Conservation (phyloP, 2,797 vertebrate species). For the Spea hammondii region DNA sequence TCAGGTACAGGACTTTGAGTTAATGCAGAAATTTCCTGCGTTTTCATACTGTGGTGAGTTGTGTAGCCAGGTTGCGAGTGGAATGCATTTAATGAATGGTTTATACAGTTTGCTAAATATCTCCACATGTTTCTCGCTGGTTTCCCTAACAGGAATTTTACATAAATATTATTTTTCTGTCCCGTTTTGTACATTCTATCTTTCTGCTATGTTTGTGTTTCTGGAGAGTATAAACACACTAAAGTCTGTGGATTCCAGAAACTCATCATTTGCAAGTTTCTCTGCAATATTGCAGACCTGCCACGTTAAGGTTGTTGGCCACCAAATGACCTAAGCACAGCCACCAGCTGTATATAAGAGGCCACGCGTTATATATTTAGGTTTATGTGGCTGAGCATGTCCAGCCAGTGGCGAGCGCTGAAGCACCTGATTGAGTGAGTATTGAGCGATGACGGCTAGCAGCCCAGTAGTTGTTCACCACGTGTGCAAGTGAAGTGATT, state of each 20-base stretch:
- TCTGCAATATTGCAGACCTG: slow-evolving; percentile 7
- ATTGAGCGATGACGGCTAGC: no score
- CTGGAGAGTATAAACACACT: slow-evolving; percentile 26
- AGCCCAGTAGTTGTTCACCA: no score
- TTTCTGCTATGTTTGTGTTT: slow-evolving; percentile 33
- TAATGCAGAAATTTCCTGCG: slow-evolving; percentile 52
- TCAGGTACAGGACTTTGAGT: slow-evolving; percentile 47
- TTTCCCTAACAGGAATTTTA: slow-evolving; percentile 42
- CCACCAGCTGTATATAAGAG: no score
- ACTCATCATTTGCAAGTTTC: slow-evolving; percentile 37
- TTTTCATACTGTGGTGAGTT: slow-evolving; percentile 38
- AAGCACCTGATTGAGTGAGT: no score
- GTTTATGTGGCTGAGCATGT: no score
- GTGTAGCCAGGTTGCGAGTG: slow-evolving; percentile 48
- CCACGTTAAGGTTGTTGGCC: no score
- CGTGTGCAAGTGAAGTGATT: no score
- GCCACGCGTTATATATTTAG: no score
- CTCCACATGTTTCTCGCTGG: slow-evolving; percentile 49
- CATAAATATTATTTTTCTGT: slow-evolving; percentile 51
- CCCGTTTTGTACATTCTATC: slow-evolving; percentile 46
- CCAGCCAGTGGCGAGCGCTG: no score
- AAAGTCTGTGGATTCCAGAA: slow-evolving; percentile 11
- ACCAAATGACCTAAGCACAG: no score
- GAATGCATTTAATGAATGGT: slow-evolving; percentile 53
- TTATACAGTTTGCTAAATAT: slow-evolving; percentile 52